These are phyloP conservation scores for Rhagium mordax DNA, from an alignment of 2,888 invertebrate species.

Conservation along the genomic window DNA sequence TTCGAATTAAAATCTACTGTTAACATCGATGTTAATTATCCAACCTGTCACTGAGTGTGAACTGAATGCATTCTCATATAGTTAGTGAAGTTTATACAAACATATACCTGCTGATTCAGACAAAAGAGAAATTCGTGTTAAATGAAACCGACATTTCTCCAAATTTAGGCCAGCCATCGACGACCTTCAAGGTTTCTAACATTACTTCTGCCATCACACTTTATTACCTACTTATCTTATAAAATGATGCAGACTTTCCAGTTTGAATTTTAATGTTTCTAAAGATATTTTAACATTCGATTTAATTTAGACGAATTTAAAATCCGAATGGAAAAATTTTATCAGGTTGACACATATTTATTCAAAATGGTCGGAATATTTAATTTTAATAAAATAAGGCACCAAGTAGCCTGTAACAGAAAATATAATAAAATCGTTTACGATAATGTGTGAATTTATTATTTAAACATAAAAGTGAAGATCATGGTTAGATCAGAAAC, in stretches of 20 bases:
- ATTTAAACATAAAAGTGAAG: too few species aligned
- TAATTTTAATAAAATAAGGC: too few species aligned
- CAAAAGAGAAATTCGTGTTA: constrained; percentile 19
- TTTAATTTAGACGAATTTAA: too few species aligned
- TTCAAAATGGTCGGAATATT: too few species aligned
- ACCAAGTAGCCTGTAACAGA: too few species aligned
- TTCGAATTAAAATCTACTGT: neutral
- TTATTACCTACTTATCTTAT: neutral
- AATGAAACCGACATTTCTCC: constrained; percentile 19
- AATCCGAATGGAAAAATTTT: too few species aligned
- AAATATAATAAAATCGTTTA: too few species aligned
- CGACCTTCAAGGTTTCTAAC: constrained; percentile 16
- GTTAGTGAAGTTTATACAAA: neutral
- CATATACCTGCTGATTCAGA: neutral
- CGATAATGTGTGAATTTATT: too few species aligned
- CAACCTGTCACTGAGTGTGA: neutral
- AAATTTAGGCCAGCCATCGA: constrained; percentile 22
- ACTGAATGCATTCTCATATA: neutral
- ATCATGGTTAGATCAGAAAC: too few species aligned
- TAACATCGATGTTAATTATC: too few species aligned
- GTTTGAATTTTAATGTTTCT: neutral
- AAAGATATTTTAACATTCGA: neutral
- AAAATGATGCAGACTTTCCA: neutral
- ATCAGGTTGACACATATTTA: too few species aligned
- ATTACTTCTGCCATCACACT: neutral